Base-by-base conservation (phyloP, 2,888 invertebrate genomes). In the Netelia virgata region DNA sequence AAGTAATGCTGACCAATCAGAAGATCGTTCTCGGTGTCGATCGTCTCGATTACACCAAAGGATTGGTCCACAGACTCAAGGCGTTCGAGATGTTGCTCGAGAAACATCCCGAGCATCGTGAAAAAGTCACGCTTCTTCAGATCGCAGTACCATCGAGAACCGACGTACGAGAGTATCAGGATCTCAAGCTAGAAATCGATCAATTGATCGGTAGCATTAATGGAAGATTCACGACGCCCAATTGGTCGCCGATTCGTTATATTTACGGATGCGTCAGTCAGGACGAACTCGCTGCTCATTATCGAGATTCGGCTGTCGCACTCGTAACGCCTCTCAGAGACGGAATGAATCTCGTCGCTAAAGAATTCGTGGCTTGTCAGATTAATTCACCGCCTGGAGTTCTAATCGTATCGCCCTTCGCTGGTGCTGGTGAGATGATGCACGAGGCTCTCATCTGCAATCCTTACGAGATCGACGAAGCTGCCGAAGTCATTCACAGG, bases 371-470 rank as follows among this genome's bases (percentile, higher is more conserved):
- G 0, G 98, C 98, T 1, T 98, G 98, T 91, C 98, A 98, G 94
- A 97, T 98, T 50, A 97, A 97, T 90, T 95, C 95, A 28, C 96
- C 97, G 0, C 97, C 97, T 0, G 98, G 98, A 1, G 98, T 98
- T 0, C 94, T 98, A 53, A 97, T 98, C 70, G 96, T 98, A 9
- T 98, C 98, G 0, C 98, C 98, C 0, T 98, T 98, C 92, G 98
- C 98, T 79, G 98, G 98, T 0, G 98, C 98, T 6, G 98, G 98
- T 0, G 98, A 98, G 93, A 98, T 97, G 95, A 98, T 98, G 98
- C 98, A 98, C 94, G 98, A 98, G 92, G 98, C 98, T 1, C 94
- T 98, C 10, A 96, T 97, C 72, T 97, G 97, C 92, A 98, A 98
- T 93, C 98, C 98, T 0, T 98, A 98, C 90, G 98, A 98, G 93